Evolutionary conservation across 2,797 vertebrate species (phyloP).

Genomic region (Sebastes cheni): DNA sequence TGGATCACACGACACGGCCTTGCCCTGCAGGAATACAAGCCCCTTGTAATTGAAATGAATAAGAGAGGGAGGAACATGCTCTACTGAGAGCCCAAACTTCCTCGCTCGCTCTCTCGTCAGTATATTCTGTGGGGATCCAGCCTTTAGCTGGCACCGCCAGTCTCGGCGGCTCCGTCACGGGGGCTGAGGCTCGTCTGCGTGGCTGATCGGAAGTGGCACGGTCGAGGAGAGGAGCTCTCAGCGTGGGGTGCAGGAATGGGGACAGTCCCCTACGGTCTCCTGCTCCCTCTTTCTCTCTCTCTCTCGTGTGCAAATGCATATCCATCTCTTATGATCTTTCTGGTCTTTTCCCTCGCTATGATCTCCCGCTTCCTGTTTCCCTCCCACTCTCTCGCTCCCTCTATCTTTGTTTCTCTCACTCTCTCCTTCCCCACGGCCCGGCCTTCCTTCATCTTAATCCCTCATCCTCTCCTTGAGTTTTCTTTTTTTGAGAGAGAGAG

Average conservation of each 20-base stretch:
- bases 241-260: slow-evolving; percentile 76
- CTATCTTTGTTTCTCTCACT: slow-evolving; percentile 65
- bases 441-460: slow-evolving; percentile 74
- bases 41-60: slow-evolving; percentile 82
- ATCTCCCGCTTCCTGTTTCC: slow-evolving; percentile 76
- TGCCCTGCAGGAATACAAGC: slow-evolving; percentile 81
- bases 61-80: slow-evolving; percentile 73
- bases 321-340: slow-evolving; percentile 77
- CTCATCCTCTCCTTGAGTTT: slow-evolving; percentile 63
- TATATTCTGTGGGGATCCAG: slow-evolving; percentile 74
- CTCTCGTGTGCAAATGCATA: slow-evolving; percentile 73
- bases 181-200: slow-evolving; percentile 65
- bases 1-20: slow-evolving; percentile 75
- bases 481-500: slow-evolving; percentile 32
- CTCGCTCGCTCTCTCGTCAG: slow-evolving; percentile 57
- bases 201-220: slow-evolving; percentile 77
- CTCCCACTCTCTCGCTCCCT: slow-evolving; percentile 71
- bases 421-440: slow-evolving; percentile 70
- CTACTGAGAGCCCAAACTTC: slow-evolving; percentile 72
- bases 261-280: slow-evolving; percentile 79
- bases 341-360: slow-evolving; percentile 73
- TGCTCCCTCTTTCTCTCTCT: slow-evolving; percentile 61
- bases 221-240: slow-evolving; percentile 71
- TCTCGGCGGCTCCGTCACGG: slow-evolving; percentile 59
- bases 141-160: slow-evolving; percentile 62